These are phyloP conservation scores for Apocrypta bakeri DNA, from an alignment of 1,140 invertebrate genomes.

Conservation along the genomic window DNA sequence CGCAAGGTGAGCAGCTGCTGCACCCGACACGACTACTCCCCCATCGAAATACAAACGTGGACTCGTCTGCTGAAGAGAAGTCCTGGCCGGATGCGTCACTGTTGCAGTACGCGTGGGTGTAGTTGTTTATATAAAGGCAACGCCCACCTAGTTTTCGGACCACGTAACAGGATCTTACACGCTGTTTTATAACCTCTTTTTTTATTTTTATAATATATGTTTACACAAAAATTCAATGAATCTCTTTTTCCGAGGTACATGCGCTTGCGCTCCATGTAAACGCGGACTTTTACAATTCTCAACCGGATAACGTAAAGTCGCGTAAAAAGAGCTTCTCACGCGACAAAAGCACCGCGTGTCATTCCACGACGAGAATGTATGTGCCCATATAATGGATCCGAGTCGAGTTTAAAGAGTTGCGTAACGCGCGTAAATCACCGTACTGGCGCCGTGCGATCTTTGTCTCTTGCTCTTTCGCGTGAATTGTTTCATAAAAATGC, in stretches of 20 bases:
- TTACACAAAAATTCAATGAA: too few species aligned
- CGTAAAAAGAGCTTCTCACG: too few species aligned
- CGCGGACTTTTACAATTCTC: too few species aligned
- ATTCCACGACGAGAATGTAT: too few species aligned
- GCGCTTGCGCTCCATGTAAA: too few species aligned
- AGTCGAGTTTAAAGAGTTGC: neutral
- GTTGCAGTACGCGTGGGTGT: neutral
- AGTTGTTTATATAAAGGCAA: neutral
- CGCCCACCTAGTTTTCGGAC: too few species aligned
- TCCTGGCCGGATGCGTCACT: neutral
- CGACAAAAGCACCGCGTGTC: too few species aligned
- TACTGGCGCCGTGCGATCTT: conserved; percentile 2
- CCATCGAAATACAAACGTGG: conserved; percentile 40
- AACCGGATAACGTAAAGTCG: too few species aligned
- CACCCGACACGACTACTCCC: neutral
- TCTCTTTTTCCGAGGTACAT: too few species aligned
- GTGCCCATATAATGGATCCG: neutral
- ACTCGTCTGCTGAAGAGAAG: conserved; percentile 10
- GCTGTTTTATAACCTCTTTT: too few species aligned
- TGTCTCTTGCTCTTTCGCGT: neutral
- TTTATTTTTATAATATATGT: too few species aligned
- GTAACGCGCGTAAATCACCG: neutral
- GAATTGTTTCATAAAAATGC: conserved; percentile 5
- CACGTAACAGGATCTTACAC: too few species aligned
- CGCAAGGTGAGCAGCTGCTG: conserved; percentile 41